These are phyloP conservation scores for Platysternon megacephalum DNA, from an alignment of 2,113 vertebrate species.

Conservation along the genomic window DNA sequence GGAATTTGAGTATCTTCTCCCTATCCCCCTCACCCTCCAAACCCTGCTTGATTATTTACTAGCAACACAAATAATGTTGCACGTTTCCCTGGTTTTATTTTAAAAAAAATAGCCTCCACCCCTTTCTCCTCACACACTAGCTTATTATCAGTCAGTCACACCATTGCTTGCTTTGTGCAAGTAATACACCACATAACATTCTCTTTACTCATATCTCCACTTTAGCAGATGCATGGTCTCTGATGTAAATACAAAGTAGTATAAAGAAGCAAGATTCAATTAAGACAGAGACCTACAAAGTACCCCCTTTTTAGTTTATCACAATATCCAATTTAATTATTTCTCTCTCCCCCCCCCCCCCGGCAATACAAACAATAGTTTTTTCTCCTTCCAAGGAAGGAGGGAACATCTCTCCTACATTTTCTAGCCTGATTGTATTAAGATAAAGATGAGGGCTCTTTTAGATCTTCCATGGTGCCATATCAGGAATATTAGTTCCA, in stretches of 20 bases:
- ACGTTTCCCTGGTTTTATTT: not conserved
- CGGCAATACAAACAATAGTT: not conserved
- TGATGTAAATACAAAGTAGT: not conserved
- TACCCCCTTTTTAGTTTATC: not conserved
- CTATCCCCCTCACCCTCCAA: not conserved
- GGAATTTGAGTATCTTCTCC: not conserved
- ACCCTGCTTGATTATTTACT: not conserved
- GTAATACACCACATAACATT: not conserved
- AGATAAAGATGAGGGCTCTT: not conserved
- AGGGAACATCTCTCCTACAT: not conserved
- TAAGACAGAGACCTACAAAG: not conserved
- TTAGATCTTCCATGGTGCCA: not conserved
- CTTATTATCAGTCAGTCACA: not conserved
- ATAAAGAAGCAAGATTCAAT: conserved; percentile 3
- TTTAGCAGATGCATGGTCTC: not conserved
- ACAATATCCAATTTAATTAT: not conserved
- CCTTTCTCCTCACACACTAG: not conserved
- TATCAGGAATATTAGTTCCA: not conserved
- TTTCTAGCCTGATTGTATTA: not conserved
- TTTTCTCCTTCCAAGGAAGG: not conserved
- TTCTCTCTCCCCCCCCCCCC: not conserved
- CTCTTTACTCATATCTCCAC: not conserved
- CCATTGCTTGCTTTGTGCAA: not conserved
- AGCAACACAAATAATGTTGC: not conserved
- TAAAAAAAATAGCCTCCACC: not conserved